Percentiles rank a stretch among this genome's conserved stretches.
These are phyloP conservation scores for Coregonus ussuriensis DNA, from an alignment of 2,797 vertebrate species.

Conservation along the genomic window DNA sequence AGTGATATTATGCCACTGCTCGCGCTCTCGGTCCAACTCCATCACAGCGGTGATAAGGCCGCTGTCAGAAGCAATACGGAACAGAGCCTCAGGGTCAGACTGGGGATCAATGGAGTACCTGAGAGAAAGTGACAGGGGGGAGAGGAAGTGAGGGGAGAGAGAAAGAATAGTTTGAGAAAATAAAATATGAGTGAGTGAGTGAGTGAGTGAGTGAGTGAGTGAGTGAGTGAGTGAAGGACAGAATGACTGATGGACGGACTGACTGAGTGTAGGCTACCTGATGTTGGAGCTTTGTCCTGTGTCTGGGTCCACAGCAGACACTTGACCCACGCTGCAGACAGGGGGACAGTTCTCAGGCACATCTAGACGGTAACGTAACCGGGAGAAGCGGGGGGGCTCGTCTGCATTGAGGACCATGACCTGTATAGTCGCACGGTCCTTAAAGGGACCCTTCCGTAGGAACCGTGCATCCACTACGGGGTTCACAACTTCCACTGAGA, in stretches of 20 bases:
- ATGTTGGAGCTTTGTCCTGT: constrained; percentile 80
- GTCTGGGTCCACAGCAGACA: constrained; percentile 83
- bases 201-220: background rate
- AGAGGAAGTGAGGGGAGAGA: constrained; percentile 3
- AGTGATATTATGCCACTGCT: constrained; percentile 88
- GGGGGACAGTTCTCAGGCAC: constrained; percentile 85
- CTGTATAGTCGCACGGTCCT: constrained; percentile 84
- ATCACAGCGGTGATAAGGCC: constrained; percentile 82
- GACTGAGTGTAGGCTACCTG: constrained; percentile 66
- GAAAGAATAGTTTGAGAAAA: background rate
- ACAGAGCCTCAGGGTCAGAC: constrained; percentile 84
- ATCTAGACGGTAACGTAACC: constrained; percentile 78
- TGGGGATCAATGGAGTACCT: constrained; percentile 89
- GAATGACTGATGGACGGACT: background rate
- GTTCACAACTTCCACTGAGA: constrained; percentile 86
- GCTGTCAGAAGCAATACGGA: constrained; percentile 84
- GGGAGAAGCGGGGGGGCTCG: constrained; percentile 85
- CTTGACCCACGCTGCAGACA: constrained; percentile 79
- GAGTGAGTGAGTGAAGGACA: background rate
- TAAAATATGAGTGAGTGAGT: background rate
- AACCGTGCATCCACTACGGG: constrained; percentile 83
- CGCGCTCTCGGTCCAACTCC: constrained; percentile 84
- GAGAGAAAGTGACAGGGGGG: constrained; percentile 25
- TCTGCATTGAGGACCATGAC: constrained; percentile 86
- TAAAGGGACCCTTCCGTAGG: constrained; percentile 85